phyloP scores from a whole-genome alignment of 1,140 invertebrate species.

The Brachionus angularis region DNA sequence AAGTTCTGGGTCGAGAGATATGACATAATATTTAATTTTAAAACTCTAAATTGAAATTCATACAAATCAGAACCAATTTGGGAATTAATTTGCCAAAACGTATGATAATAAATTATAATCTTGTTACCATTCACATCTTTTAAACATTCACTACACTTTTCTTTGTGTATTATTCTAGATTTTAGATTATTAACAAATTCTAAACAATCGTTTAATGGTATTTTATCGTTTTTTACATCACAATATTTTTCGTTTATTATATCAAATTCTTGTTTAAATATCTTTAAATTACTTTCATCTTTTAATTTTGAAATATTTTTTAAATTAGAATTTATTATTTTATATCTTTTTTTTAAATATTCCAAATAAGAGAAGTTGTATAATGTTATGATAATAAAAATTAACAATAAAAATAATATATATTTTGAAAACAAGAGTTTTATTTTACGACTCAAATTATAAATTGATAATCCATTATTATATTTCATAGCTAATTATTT shows the following conservation, averaged over 20 bases:
- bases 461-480: no score
- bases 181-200: background rate
- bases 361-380: no score
- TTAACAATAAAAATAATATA: no score
- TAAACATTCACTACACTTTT: background rate
- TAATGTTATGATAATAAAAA: no score
- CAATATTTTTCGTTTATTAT: background rate
- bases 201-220: background rate
- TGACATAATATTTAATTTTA: constrained; percentile 9
- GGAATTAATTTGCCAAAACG: constrained; percentile 1
- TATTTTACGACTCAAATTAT: no score
- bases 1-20: constrained; percentile 15
- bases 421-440: no score
- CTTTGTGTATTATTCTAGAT: background rate
- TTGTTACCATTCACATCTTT: background rate
- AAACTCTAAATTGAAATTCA: background rate
- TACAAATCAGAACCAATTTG: background rate
- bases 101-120: background rate
- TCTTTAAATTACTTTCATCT: no score
- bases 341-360: no score
- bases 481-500: no score
- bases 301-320: no score
- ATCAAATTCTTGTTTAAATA: background rate
- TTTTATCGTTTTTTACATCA: background rate
- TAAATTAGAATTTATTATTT: no score